phyloP scores from a whole-genome alignment of 2,113 vertebrate genomes.

The Xyrauchen texanus region DNA sequence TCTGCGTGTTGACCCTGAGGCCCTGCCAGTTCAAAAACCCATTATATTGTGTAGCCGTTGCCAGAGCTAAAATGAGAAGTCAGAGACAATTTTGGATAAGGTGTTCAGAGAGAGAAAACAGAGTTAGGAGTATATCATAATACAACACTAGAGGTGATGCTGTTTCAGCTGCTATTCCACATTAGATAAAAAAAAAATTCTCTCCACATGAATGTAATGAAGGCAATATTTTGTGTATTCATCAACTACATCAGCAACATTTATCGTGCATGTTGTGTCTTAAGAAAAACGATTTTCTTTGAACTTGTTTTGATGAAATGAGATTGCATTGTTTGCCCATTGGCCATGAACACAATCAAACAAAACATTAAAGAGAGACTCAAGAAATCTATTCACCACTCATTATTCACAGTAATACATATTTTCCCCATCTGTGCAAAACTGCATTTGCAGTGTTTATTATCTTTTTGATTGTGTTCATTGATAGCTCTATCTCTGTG shows the following conservation, averaged over 20 bases:
- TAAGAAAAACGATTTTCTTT: conserved; percentile 21
- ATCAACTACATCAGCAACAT: conserved; percentile 2
- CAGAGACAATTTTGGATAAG: conserved; percentile 61
- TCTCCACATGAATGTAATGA: conserved; percentile 11
- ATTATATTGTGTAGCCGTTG: conserved; percentile 72
- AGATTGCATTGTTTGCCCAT: conserved; percentile 5
- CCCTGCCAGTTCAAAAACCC: conserved; percentile 73
- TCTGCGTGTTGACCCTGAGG: conserved; percentile 66
- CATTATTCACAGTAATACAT: conserved; percentile 26
- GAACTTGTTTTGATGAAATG: conserved; percentile 35
- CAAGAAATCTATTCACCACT: conserved; percentile 49
- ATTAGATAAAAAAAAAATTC: conserved; percentile 11
- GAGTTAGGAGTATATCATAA: conserved; percentile 43
- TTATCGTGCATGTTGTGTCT: neutral
- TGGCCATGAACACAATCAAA: conserved; percentile 29
- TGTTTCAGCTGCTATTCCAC: conserved; percentile 18
- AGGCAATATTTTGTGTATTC: neutral
- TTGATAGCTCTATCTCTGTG: conserved; percentile 56
- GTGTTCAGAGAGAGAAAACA: conserved; percentile 53
- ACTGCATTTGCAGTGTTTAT: conserved; percentile 60
- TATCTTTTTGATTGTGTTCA: conserved; percentile 64
- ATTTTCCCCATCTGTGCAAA: conserved; percentile 25
- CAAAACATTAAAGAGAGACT: conserved; percentile 23
- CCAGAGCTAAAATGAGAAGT: conserved; percentile 68
- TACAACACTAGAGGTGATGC: conserved; percentile 34